A percentile compares a stretch with the other conserved stretches of the same genome.
These are phyloP conservation scores for Microplitis mediator DNA, from an alignment of 1,140 invertebrate genomes.

Conservation along the genomic window DNA sequence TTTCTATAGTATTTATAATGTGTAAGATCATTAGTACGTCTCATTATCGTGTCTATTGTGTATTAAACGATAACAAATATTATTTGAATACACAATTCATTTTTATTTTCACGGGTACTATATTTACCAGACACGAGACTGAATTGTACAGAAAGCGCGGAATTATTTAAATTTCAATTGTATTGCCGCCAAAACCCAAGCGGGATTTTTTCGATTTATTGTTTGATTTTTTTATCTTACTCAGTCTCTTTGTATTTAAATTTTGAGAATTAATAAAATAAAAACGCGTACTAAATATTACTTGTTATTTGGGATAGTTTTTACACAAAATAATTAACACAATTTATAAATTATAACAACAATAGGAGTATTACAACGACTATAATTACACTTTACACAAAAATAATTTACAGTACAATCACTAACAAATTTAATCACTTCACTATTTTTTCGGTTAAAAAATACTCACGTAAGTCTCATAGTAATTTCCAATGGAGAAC, in stretches of 20 bases:
- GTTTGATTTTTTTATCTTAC: no score
- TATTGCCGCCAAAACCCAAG: background rate
- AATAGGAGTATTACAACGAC: no score
- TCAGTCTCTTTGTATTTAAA: no score
- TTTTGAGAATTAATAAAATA: no score
- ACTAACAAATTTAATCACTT: background rate
- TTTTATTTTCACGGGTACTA: background rate
- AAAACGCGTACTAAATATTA: no score
- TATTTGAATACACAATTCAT: background rate
- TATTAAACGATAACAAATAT: background rate
- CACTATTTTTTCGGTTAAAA: background rate
- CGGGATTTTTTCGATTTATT: background rate
- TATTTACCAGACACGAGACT: background rate
- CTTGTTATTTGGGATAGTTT: no score
- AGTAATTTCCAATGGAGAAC: slow-evolving; percentile 57
- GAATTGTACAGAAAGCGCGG: background rate
- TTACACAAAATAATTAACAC: no score
- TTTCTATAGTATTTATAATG: slow-evolving; percentile 51
- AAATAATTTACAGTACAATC: background rate
- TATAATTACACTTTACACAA: background rate
- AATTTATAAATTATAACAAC: no score
- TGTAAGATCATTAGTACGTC: slow-evolving; percentile 18
- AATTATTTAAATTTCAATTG: slow-evolving; percentile 6
- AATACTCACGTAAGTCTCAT: slow-evolving; percentile 58
- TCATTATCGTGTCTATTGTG: background rate